Base-by-base conservation (phyloP, 1,140 invertebrate species). In the Cheumatopsyche charites region DNA sequence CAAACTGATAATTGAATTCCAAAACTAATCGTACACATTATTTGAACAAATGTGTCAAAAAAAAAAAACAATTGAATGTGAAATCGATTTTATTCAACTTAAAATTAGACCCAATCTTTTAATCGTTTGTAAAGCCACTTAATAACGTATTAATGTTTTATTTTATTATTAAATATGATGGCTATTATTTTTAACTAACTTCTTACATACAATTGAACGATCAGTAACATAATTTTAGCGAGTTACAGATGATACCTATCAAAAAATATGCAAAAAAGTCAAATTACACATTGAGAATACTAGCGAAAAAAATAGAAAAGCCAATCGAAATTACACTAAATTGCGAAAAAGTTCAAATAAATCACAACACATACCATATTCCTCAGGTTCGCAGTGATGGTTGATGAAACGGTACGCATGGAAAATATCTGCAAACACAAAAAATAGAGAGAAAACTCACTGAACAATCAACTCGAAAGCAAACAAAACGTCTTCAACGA, bases 331-430 rank as follows among this genome's bases (percentile, higher is more conserved):
- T n/a, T n/a, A n/a, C n/a, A n/a, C n/a, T n/a, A n/a, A n/a, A n/a
- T n/a, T n/a, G n/a, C n/a, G n/a, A n/a, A n/a, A n/a, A n/a, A n/a
- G n/a, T n/a, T n/a, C n/a, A n/a, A n/a, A n/a, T n/a, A 17, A 15
- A 45, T 15, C 47, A 7, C 13, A 21, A 15, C 13, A 76, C 73
- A 74, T 73, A 77, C 76, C 41, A 65, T 58, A 69, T 76, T 76
- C 0, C 21, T 65, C 66, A 76, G 62, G 49, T 76, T 76, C 7
- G 72, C 75, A 11, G 75, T 70, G n/a, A 76, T 69, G 17, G 72
- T 73, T 5, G 75, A 76, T 11, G 69, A 69, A 49, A 76, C 75
- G 19, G 75, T 69, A 21, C 72, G 71, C 21, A 76, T 76, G n/a
- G 75, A 76, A 70, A 76, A 73, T 49, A 70, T 17, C 75, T 76